Evolutionary conservation across 2,888 invertebrate genomes (phyloP).

Genomic region (Eucera pruinosa): DNA sequence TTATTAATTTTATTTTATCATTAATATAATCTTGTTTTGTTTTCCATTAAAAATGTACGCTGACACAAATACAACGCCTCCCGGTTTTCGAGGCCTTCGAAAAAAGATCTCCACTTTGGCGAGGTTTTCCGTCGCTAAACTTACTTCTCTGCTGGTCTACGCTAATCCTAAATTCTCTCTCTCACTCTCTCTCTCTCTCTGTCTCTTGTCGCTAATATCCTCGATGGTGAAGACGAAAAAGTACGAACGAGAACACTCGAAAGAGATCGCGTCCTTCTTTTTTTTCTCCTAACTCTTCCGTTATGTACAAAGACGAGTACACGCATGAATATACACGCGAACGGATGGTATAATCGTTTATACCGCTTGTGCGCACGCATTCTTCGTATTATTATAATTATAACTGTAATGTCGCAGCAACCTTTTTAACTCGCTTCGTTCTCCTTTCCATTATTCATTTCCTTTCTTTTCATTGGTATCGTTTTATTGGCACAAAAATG

Average conservation of each 20-base stretch:
- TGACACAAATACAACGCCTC: slow-evolving; percentile 54
- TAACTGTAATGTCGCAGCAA: slow-evolving; percentile 54
- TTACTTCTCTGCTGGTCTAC: slow-evolving; percentile 44
- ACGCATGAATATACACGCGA: slow-evolving; percentile 43
- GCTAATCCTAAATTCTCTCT: slow-evolving; percentile 51
- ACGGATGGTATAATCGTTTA: slow-evolving; percentile 36
- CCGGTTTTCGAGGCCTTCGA: slow-evolving; percentile 19
- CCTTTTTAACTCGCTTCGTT: slow-evolving; percentile 5
- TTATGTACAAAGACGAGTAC: slow-evolving; percentile 54
- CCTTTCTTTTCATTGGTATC: neutral
- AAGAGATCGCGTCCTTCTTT: neutral
- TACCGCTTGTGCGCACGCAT: slow-evolving; percentile 47
- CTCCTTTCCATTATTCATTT: neutral
- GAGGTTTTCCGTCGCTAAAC: slow-evolving; percentile 56
- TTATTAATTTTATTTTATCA: slow-evolving; percentile 12
- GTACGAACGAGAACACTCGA: slow-evolving; percentile 48
- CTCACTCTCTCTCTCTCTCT: no score
- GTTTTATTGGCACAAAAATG: slow-evolving; percentile 35
- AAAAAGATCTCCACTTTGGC: slow-evolving; percentile 47
- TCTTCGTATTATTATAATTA: slow-evolving; percentile 39
- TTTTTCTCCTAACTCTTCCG: neutral
- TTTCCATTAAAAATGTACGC: slow-evolving; percentile 57
- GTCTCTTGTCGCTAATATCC: slow-evolving; percentile 38
- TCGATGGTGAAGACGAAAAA: slow-evolving; percentile 56
- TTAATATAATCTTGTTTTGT: slow-evolving; percentile 35